Evolutionary conservation across 2,113 vertebrate species (phyloP), one percentile per base, ranked within the genome.

Genomic region (Rhadina sibilatrix): DNA sequence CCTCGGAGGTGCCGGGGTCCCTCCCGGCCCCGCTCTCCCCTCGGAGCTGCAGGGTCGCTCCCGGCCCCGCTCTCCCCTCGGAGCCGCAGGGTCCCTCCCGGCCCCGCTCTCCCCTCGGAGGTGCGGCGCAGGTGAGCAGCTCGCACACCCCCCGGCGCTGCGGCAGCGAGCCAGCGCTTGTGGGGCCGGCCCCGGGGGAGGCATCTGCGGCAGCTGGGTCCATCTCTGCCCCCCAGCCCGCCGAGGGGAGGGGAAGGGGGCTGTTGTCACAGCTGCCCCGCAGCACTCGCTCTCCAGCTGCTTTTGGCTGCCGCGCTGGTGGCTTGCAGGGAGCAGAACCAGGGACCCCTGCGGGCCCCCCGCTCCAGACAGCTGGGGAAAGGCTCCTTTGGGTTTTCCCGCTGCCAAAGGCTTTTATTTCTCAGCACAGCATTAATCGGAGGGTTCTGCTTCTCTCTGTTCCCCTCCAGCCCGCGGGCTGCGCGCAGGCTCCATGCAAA

Each of bases 401-500:
- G 5, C 37, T 94, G 92, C 92, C 88, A 66, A 77, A 81, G 35
- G 47, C 23, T 94, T 40, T 42, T 63, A 23, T 84, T 94, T 79
- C 59, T 72, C 15, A 77, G 49, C 38, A 15, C 15, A 7, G 89
- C 46, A 11, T 38, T 53, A 22, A 37, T 57, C 12, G 7, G 18
- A 78, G 61, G 75, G 63, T 46, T 92, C 80, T 78, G 68, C 10
- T 20, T 13, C 17, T 68, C 22, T 0, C 49, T 11, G 53, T 1
- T 85, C 47, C 66, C 18, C n/a, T 42, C 53, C 6, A 6, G 17
- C n/a, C 69, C 17, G 4, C 15, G 69, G 49, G 7, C 5, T 22
- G 40, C 28, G 0, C 11, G 42, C 25, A 0, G 4, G 14, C 46
- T 69, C 37, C 1, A 0, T 0, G 17, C 12, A 2, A 15, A 79